phyloP scores from a whole-genome alignment of 2,797 vertebrate species.

The Poeciliopsis presidionis region DNA sequence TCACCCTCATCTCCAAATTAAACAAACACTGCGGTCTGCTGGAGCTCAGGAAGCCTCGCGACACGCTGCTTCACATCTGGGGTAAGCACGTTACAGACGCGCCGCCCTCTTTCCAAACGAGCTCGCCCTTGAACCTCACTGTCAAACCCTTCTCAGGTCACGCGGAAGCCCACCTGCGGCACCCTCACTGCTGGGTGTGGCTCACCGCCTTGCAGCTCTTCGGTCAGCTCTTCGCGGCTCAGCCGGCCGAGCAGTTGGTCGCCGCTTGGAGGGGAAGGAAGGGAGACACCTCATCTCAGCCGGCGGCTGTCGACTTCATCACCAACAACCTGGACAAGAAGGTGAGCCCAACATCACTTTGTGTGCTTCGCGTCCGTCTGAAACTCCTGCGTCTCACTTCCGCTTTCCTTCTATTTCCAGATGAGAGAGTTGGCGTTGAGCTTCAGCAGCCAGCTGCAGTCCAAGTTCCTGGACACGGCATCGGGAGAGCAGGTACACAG shows the following conservation, averaged over 20 bases:
- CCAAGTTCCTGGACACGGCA: conserved; percentile 88
- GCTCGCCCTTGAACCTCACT: neutral
- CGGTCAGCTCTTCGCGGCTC: conserved; percentile 91
- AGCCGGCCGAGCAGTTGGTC: conserved; percentile 88
- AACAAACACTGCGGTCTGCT: conserved; percentile 87
- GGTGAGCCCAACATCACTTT: conserved; percentile 65
- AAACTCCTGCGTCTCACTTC: rapidly evolving
- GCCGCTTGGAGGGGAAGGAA: conserved; percentile 74
- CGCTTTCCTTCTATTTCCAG: conserved; percentile 65
- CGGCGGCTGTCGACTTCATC: conserved; percentile 81
- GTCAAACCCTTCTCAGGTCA: conserved; percentile 77
- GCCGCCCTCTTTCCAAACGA: neutral
- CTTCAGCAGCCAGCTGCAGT: conserved; percentile 92
- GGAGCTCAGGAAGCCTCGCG: conserved; percentile 79
- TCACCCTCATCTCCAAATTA: conserved; percentile 90
- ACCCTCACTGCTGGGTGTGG: conserved; percentile 98
- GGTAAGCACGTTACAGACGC: conserved; percentile 69
- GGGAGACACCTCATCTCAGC: conserved; percentile 40
- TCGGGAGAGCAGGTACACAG: conserved; percentile 91
- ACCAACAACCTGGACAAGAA: conserved; percentile 85
- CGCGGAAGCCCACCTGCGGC: conserved; percentile 88
- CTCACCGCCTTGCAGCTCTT: conserved; percentile 93
- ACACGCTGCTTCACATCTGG: conserved; percentile 85
- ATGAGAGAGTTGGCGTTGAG: conserved; percentile 89
- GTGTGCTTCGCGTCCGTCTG: too few species aligned